Percentiles rank a stretch among this genome's conserved stretches.
These are phyloP conservation scores for Plusia festucae DNA, from an alignment of 2,888 invertebrate genomes.

Conservation along the genomic window DNA sequence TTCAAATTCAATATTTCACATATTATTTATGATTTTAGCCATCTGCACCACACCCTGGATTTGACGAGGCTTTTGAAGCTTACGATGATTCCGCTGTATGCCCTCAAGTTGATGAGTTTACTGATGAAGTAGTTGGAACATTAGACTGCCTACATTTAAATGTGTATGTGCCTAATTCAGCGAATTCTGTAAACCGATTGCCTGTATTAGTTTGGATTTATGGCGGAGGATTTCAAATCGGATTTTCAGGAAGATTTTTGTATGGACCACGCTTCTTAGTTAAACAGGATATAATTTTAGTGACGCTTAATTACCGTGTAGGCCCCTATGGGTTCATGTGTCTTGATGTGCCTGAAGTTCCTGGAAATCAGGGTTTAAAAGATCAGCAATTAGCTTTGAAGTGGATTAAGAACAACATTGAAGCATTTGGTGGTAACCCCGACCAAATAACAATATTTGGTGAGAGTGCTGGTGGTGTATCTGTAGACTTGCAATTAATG, in stretches of 20 bases:
- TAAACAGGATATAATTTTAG: constrained; percentile 70
- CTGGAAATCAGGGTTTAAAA: constrained; percentile 77
- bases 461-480: constrained; percentile 71
- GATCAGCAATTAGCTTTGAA: constrained; percentile 72
- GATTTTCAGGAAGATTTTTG: constrained; percentile 60
- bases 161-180: constrained; percentile 69
- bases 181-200: constrained; percentile 61
- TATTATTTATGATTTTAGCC: constrained; percentile 60
- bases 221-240: constrained; percentile 68
- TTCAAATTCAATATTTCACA: too few species aligned
- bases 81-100: constrained; percentile 71
- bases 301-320: constrained; percentile 75
- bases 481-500: constrained; percentile 70
- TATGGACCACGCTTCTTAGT: constrained; percentile 72
- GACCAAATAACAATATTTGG: constrained; percentile 73
- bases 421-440: constrained; percentile 73
- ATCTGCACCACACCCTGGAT: constrained; percentile 64
- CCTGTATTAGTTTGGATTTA: constrained; percentile 75
- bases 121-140: constrained; percentile 59
- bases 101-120: constrained; percentile 69
- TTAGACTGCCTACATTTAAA: constrained; percentile 74
- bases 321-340: constrained; percentile 79
- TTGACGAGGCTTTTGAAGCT: constrained; percentile 70
- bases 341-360: constrained; percentile 66
- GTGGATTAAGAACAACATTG: constrained; percentile 76